phyloP scores from a whole-genome alignment of 2,797 vertebrate species.

The Esox lucius region DNA sequence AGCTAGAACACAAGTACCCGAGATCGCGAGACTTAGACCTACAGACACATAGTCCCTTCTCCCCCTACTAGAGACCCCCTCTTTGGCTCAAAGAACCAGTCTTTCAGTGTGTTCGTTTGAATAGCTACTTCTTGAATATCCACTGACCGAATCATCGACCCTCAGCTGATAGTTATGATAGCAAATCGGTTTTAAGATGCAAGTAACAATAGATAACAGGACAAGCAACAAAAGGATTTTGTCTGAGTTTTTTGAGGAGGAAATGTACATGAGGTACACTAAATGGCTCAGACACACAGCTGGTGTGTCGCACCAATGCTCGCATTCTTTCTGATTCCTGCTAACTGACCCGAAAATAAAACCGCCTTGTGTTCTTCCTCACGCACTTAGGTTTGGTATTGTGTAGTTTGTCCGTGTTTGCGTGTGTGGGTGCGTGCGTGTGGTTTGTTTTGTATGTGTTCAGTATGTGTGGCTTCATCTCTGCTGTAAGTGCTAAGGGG shows the following conservation, averaged over 20 bases:
- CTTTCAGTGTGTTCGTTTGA: neutral
- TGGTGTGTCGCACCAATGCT: neutral
- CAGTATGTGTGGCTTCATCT: neutral
- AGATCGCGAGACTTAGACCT: neutral
- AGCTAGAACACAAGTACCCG: neutral
- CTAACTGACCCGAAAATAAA: neutral
- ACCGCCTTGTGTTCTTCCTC: neutral
- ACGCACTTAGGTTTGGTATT: neutral
- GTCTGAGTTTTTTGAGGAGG: neutral
- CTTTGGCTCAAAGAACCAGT: neutral
- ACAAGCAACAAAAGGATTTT: neutral
- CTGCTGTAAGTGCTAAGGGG: neutral
- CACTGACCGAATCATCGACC: neutral
- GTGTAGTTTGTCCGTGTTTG: neutral
- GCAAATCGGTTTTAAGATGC: neutral
- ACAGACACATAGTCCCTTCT: neutral
- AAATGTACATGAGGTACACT: neutral
- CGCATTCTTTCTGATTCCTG: neutral
- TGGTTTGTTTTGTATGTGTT: neutral
- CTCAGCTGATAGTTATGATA: neutral
- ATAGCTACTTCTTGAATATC: neutral
- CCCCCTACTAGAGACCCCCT: neutral
- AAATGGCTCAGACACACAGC: neutral
- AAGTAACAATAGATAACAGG: neutral
- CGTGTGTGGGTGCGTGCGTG: neutral